phyloP scores from a whole-genome alignment of 2,113 vertebrate species.

The Zeus faber region DNA sequence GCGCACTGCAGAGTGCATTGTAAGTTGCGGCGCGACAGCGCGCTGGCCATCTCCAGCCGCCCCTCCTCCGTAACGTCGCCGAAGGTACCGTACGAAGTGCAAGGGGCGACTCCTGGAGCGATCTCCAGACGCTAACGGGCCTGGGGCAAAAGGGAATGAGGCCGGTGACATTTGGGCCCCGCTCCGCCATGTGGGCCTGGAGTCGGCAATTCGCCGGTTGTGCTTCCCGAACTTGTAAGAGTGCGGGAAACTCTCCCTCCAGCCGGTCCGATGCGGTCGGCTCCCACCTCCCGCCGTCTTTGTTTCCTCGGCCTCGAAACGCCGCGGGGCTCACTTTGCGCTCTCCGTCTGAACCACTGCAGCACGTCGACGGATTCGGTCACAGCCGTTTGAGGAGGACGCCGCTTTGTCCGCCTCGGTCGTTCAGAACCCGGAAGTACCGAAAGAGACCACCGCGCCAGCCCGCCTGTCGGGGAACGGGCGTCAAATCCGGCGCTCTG shows the following conservation, averaged over 20 bases:
- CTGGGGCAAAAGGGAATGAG: slow-evolving; percentile 21
- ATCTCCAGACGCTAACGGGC: slow-evolving; percentile 20
- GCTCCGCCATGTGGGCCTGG: background rate
- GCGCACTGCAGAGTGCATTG: slow-evolving; percentile 28
- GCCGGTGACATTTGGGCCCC: slow-evolving; percentile 26
- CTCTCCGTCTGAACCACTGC: too few relatives aligned
- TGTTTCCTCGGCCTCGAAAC: too few relatives aligned
- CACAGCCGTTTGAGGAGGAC: too few relatives aligned
- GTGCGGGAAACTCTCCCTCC: background rate
- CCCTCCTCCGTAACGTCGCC: slow-evolving; percentile 19
- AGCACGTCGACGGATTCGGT: too few relatives aligned
- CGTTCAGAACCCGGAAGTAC: too few relatives aligned
- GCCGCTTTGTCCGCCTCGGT: too few relatives aligned
- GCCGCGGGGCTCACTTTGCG: too few relatives aligned
- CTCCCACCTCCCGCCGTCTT: background rate
- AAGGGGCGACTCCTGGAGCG: slow-evolving; percentile 12
- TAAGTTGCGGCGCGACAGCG: background rate
- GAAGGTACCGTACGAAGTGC: slow-evolving; percentile 34
- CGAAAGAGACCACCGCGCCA: too few relatives aligned
- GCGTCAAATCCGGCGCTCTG: too few relatives aligned
- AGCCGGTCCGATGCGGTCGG: background rate
- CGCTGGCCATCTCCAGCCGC: background rate
- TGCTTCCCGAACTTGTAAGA: slow-evolving; percentile 4
- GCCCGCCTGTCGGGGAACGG: too few relatives aligned
- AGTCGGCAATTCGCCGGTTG: slow-evolving; percentile 15